Percentiles rank a stretch among this genome's conserved stretches.
phyloP scores from a whole-genome alignment of 2,113 vertebrate genomes.

The Oryctolagus cuniculus region mOryCun1.1 NC_091442.1:93933501-93934000 shows the following conservation, averaged over 20 bases:
- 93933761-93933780: constrained; percentile 54
- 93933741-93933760: constrained; percentile 7
- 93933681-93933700: constrained; percentile 72
- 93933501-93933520: not conserved
- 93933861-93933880: constrained; percentile 49
- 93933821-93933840: constrained; percentile 65
- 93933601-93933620: constrained; percentile 33
- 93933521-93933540: constrained; percentile 30
- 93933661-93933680: constrained; percentile 49
- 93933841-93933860: constrained; percentile 66
- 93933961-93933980: not conserved
- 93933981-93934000: constrained; percentile 44
- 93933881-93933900: constrained; percentile 39
- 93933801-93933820: constrained; percentile 67
- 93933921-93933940: constrained; percentile 47
- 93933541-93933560: not conserved
- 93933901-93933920: constrained; percentile 46
- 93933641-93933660: constrained; percentile 45
- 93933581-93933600: constrained; percentile 42
- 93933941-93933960: constrained; percentile 1
- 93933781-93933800: constrained; percentile 16
- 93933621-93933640: constrained; percentile 49
- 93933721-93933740: constrained; percentile 55
- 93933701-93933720: constrained; percentile 25
- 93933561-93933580: constrained; percentile 2